phyloP scores from a whole-genome alignment of 2,797 vertebrate species.

The Rhincodon typus region DNA sequence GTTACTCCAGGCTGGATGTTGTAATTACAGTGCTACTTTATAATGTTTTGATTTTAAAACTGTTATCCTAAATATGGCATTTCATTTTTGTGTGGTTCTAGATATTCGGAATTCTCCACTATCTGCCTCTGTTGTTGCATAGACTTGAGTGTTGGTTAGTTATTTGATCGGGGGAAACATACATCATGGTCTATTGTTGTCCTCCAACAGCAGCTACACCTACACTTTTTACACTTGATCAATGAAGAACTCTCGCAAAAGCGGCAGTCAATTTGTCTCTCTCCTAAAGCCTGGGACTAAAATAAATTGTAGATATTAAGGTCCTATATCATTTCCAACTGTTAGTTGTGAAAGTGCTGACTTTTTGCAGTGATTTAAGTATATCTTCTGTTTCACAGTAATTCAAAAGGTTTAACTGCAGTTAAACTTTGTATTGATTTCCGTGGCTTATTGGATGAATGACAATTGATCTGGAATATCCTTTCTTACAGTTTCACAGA shows the following conservation, averaged over 20 bases:
- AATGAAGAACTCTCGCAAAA: too few species aligned
- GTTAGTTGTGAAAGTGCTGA: background rate
- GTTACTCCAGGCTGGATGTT: background rate
- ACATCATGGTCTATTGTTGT: background rate
- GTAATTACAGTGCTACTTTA: background rate
- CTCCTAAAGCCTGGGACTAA: background rate
- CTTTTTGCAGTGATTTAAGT: background rate
- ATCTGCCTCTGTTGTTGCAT: background rate
- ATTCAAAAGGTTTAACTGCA: background rate
- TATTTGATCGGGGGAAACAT: background rate
- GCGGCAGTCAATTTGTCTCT: background rate
- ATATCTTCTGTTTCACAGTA: background rate
- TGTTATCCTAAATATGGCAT: background rate
- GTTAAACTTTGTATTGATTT: background rate
- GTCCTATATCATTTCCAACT: background rate
- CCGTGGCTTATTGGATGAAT: background rate
- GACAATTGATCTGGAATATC: background rate
- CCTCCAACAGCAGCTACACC: background rate
- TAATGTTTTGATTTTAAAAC: background rate
- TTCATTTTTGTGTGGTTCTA: background rate
- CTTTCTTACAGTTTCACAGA: slow-evolving; percentile 34
- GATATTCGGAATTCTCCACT: background rate
- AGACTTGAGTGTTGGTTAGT: background rate
- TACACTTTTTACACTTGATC: background rate
- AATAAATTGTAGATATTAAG: background rate